Base-by-base conservation (phyloP, 2,797 vertebrate genomes). In the Gallinago nigripennis region DNA sequence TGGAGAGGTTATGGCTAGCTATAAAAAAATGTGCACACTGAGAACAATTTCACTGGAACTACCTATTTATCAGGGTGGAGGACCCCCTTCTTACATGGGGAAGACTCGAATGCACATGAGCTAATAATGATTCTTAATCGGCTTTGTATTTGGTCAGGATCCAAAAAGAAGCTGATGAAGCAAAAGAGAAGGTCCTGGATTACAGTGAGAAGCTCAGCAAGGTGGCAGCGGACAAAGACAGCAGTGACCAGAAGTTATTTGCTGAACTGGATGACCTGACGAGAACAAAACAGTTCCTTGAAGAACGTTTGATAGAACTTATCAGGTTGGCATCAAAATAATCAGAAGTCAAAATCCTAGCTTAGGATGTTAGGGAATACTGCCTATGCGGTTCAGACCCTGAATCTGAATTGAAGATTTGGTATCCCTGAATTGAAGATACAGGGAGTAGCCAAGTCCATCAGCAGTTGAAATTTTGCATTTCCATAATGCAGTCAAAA, bases 271-370 rank as follows among this genome's bases (percentile, higher is more conserved):
- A 99, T 37, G 99, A 99, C 96, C 98, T 99, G 79, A 98, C 98
- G 43, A 98, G 97, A 96, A 99, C 99, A 89, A 99, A 99, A 97
- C 97, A 86, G 61, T 98, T 98, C 96, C 98, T 99, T 9, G 99
- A 99, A 94, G 99, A 99, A 90, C 98, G 99, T 27, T 98, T 99
- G 90, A 99, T 99, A 33, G 99, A 99, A 97, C 98, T 99, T 50
- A 99, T 99, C 95, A 98, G 98, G 99, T 99, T 97, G 41, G 97
- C 85, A 54, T 56, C 5, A 33, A 78, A 82, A 41, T 51, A 57
- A 60, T 25, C 15, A 81, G 37, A 63, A 80, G 54, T 70, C 58
- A 54, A 65, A 88, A 77, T 46, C 15, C 6, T 73, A 39, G 3
- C 2, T 56, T 90, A 61, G n/a, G 35, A 17, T 90, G 23, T 71